These are phyloP conservation scores for Apamea sordens DNA, from an alignment of 2,888 invertebrate genomes.

Conservation along the genomic window DNA sequence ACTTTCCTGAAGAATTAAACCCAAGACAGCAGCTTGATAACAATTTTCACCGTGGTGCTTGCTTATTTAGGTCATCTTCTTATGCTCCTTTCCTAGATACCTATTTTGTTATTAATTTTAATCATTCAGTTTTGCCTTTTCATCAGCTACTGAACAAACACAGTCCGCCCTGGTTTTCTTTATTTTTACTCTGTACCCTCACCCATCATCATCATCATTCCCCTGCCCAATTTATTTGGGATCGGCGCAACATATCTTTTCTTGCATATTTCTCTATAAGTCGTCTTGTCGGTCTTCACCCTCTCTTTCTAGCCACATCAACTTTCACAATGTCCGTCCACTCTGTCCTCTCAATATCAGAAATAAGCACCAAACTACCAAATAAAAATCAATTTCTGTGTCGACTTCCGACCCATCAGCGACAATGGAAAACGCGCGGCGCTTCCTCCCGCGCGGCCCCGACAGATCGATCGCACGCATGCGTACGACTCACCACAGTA, in stretches of 20 bases:
- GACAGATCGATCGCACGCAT: slow-evolving; percentile 80
- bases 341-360: not conserved
- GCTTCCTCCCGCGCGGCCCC: slow-evolving; percentile 66
- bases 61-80: too few relatives aligned
- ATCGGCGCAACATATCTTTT: not conserved
- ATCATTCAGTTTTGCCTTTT: not conserved
- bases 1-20: not conserved
- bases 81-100: not conserved
- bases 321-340: not conserved
- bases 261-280: not conserved
- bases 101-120: not conserved
- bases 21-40: not conserved
- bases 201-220: not conserved
- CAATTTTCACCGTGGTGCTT: too few relatives aligned
- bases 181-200: not conserved
- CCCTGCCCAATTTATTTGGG: not conserved
- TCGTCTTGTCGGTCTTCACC: not conserved
- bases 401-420: slow-evolving; percentile 46
- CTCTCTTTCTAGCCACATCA: not conserved
- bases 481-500: slow-evolving; percentile 76
- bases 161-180: not conserved
- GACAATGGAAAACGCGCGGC: slow-evolving; percentile 62
- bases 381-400: slow-evolving; percentile 20
- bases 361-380: too few relatives aligned
- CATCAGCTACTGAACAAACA: not conserved